phyloP scores from a whole-genome alignment of 2,113 vertebrate species.

The Gadus chalcogrammus region DNA sequence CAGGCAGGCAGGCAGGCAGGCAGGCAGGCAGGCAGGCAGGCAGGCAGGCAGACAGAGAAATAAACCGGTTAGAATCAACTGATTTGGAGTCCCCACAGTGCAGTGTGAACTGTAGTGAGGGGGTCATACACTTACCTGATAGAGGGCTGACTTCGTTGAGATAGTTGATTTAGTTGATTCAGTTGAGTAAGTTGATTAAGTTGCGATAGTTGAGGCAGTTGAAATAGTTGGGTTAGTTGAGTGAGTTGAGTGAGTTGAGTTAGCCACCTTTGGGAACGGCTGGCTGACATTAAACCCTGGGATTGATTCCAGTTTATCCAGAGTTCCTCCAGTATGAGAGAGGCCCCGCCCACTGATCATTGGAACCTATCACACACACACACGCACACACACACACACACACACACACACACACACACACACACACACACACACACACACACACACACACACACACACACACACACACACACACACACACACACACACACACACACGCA shows the following conservation, averaged over 20 bases:
- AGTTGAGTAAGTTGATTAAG: too few species aligned
- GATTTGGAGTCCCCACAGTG: too few species aligned
- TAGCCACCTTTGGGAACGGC: conserved; percentile 38
- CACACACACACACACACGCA: background rate
- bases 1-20: too few species aligned
- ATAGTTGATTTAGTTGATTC: too few species aligned
- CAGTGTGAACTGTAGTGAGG: too few species aligned
- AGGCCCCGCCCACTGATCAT: conserved; percentile 70
- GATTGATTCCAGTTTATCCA: conserved; percentile 68
- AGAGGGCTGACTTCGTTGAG: too few species aligned
- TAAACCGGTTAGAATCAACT: too few species aligned
- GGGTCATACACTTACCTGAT: too few species aligned
- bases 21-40: too few species aligned
- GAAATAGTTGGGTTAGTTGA: too few species aligned
- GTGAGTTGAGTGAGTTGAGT: background rate
- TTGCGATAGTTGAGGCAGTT: too few species aligned
- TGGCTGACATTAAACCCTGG: conserved; percentile 48
- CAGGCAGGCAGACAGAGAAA: too few species aligned
- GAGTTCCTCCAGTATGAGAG: conserved; percentile 63
- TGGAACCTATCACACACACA: conserved; percentile 52
- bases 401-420: background rate
- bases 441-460: background rate
- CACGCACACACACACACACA: background rate
- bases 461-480: background rate
- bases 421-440: background rate